Conservation (phyloP, 1,140 invertebrate genomes). For the Lepidostoma basale region DNA sequence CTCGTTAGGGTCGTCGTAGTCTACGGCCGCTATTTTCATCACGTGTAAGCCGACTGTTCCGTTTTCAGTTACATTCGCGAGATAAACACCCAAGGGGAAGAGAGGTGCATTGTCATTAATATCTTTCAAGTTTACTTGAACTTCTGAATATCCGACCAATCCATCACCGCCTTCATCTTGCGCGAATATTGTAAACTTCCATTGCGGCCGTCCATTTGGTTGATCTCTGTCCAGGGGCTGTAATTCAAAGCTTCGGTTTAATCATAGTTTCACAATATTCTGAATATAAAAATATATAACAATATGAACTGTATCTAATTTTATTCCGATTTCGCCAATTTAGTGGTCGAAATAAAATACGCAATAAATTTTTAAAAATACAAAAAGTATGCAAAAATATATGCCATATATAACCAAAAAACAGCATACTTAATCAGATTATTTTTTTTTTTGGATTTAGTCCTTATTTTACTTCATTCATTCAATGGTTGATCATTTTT, state of each 20-base stretch:
- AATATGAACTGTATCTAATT: neutral
- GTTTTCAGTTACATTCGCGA: slow-evolving; percentile 71
- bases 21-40: slow-evolving; percentile 73
- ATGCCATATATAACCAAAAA: too few species aligned
- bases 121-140: slow-evolving; percentile 75
- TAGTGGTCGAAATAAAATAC: too few species aligned
- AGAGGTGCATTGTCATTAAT: slow-evolving; percentile 79
- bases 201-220: slow-evolving; percentile 72
- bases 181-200: slow-evolving; percentile 77
- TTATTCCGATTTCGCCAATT: too few species aligned
- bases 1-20: slow-evolving; percentile 73
- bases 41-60: slow-evolving; percentile 67
- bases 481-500: too few species aligned
- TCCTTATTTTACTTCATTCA: too few species aligned
- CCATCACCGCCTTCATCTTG: slow-evolving; percentile 73
- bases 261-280: neutral
- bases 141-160: slow-evolving; percentile 73
- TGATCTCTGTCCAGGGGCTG: slow-evolving; percentile 74
- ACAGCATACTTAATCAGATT: too few species aligned
- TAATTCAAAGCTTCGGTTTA: slow-evolving; percentile 41
- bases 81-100: slow-evolving; percentile 69
- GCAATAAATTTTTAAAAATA: too few species aligned
- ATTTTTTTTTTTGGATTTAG: too few species aligned
- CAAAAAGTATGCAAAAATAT: too few species aligned
- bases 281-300: neutral